These are phyloP conservation scores for Acromyrmex heyeri DNA, from an alignment of 1,140 invertebrate species.

Conservation along the genomic window DNA sequence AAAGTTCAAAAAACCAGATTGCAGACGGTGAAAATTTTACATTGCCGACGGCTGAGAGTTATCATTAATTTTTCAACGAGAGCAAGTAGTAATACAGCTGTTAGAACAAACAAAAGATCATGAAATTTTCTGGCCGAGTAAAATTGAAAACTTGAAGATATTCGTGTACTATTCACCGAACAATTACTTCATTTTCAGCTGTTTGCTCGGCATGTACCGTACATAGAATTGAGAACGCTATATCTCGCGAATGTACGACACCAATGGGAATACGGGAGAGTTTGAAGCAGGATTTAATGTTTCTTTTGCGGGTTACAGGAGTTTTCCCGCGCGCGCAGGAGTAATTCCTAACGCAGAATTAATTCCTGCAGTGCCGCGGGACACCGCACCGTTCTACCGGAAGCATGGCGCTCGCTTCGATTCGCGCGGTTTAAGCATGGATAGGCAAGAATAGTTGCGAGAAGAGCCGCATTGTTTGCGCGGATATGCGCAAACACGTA, in stretches of 20 bases:
- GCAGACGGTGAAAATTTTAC: too few species aligned
- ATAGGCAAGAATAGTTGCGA: conserved; percentile 50
- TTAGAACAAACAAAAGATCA: background rate
- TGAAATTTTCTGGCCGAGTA: background rate
- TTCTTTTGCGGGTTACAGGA: conserved; percentile 40
- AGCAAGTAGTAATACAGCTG: background rate
- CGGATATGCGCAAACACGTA: conserved; percentile 42
- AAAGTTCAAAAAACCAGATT: too few species aligned
- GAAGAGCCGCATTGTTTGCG: conserved; percentile 39
- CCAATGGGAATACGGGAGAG: conserved; percentile 20
- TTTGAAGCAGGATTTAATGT: conserved; percentile 48
- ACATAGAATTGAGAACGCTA: conserved; percentile 24
- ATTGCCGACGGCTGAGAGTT: too few species aligned
- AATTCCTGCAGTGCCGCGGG: conserved; percentile 60
- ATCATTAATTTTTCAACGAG: background rate
- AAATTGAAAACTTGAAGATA: background rate
- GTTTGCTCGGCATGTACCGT: background rate
- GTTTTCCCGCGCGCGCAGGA: conserved; percentile 30
- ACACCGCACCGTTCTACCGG: conserved; percentile 17
- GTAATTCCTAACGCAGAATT: conserved; percentile 60
- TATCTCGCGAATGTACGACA: conserved; percentile 10
- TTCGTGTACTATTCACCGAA: background rate
- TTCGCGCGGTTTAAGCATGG: conserved; percentile 56
- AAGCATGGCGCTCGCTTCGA: conserved; percentile 29
- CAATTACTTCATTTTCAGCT: conserved; percentile 41